Conservation (phyloP, 2,888 invertebrate genomes). For the Melanargia galathea region DNA sequence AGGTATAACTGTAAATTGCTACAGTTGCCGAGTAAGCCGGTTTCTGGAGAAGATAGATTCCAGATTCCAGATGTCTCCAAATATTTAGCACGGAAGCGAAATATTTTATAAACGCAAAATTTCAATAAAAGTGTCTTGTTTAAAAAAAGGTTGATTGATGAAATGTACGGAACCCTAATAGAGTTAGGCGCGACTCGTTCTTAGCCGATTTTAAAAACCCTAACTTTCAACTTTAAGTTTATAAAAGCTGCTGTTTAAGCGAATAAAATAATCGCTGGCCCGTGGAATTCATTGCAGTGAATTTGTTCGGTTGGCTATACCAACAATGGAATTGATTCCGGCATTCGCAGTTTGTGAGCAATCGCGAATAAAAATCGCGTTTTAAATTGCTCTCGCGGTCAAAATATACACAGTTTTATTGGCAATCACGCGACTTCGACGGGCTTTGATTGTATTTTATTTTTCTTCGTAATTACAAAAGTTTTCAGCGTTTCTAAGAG, state of each 20-base stretch:
- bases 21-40: no score
- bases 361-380: conserved; percentile 58
- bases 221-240: background rate
- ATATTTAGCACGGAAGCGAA: no score
- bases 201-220: background rate
- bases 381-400: conserved; percentile 60
- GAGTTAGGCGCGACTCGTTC: no score
- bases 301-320: conserved; percentile 48
- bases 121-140: no score
- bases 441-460: background rate
- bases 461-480: background rate
- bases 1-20: no score
- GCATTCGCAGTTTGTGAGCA: conserved; percentile 63
- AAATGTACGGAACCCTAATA: no score
- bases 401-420: conserved; percentile 46
- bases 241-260: conserved; percentile 6
- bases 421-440: conserved; percentile 42
- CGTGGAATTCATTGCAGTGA: conserved; percentile 44
- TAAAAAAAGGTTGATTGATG: no score
- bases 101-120: no score
- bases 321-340: conserved; percentile 56
- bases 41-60: no score
- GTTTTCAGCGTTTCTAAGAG: background rate
- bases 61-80: no score
- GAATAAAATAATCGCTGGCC: conserved; percentile 34